A percentile compares a stretch with the other conserved stretches of the same genome.
These are phyloP conservation scores for Urosaurus nigricauda DNA, from an alignment of 2,797 vertebrate genomes.

Conservation along the genomic window DNA sequence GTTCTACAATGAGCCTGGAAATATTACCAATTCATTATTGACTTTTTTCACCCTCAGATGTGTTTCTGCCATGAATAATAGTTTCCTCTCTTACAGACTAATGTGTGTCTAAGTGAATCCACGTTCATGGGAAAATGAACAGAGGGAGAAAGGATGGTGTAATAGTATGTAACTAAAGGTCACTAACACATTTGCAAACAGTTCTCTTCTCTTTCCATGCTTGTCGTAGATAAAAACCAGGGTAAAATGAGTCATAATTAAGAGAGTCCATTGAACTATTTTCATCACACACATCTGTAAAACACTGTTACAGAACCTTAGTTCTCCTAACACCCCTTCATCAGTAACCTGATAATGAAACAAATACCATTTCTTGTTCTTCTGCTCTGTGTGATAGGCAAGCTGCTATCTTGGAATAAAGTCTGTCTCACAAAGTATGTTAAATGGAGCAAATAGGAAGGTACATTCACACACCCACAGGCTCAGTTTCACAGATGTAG, in stretches of 20 bases:
- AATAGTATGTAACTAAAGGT: slow-evolving; percentile 10
- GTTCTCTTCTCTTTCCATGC: slow-evolving; percentile 1
- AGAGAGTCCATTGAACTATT: slow-evolving; percentile 21
- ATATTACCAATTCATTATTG: not conserved
- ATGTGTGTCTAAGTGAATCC: not conserved
- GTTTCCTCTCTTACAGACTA: not conserved
- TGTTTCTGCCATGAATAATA: slow-evolving; percentile 8
- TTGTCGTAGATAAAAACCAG: slow-evolving; percentile 24
- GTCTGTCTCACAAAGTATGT: not conserved
- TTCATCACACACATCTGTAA: not conserved
- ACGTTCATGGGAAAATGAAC: slow-evolving; percentile 2
- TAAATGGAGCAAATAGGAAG: not conserved
- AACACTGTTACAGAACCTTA: not conserved
- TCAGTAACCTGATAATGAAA: not conserved
- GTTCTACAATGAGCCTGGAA: slow-evolving; percentile 5
- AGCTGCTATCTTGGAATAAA: not conserved
- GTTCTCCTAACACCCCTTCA: not conserved
- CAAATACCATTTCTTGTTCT: not conserved
- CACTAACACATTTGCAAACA: slow-evolving; percentile 24
- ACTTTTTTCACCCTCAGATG: not conserved
- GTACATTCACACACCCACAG: not conserved
- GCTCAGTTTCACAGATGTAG: not conserved
- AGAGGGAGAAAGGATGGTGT: not conserved
- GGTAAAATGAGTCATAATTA: slow-evolving; percentile 39
- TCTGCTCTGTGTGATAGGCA: not conserved